Evolutionary conservation across 2,113 vertebrate species (phyloP).

Genomic region (Hepsetus odoe): DNA sequence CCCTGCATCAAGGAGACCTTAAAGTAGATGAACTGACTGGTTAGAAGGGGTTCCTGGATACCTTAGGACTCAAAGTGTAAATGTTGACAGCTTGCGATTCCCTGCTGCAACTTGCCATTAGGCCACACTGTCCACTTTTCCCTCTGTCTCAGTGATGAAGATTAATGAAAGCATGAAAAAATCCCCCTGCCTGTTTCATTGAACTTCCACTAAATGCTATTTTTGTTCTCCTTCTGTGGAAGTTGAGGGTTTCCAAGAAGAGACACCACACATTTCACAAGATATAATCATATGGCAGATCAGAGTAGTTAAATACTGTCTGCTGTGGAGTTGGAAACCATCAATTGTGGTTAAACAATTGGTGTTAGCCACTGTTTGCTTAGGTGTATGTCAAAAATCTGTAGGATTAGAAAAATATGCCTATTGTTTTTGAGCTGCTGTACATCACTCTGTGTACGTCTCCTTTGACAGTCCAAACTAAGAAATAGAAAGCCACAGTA

Average conservation of each 20-base stretch:
- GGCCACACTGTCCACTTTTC: not conserved
- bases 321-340: slow-evolving; percentile 20
- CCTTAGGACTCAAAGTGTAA: no score
- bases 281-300: not conserved
- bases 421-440: not conserved
- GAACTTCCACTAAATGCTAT: not conserved
- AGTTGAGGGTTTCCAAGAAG: not conserved
- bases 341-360: slow-evolving; percentile 15
- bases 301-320: not conserved
- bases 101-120: not conserved
- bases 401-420: not conserved
- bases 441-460: not conserved
- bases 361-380: slow-evolving; percentile 29
- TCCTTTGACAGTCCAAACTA: not conserved
- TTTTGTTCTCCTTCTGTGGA: not conserved
- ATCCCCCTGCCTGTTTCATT: not conserved
- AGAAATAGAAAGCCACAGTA: not conserved
- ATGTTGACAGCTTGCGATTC: not conserved
- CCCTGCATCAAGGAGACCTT: no score
- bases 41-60: no score
- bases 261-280: not conserved
- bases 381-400: slow-evolving; percentile 23
- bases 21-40: no score
- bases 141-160: not conserved
- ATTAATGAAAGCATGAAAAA: slow-evolving; percentile 6